Percentiles rank a stretch among this genome's conserved stretches.
These are phyloP conservation scores for Pelochelys cantorii DNA, from an alignment of 2,797 vertebrate species.

Conservation along the genomic window DNA sequence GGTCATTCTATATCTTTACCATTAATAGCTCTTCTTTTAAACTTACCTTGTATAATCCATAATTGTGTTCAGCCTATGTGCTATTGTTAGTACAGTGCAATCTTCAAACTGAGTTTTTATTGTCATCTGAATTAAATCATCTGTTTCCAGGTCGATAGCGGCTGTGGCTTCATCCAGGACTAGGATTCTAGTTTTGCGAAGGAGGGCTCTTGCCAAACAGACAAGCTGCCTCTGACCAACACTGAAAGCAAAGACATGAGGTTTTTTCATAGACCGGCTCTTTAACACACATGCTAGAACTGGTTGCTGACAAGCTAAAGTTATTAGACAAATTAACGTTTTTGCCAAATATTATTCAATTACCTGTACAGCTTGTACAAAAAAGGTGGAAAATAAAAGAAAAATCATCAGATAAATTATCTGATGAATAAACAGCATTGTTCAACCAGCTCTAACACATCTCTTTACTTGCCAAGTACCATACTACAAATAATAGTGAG, in stretches of 20 bases:
- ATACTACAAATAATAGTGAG: background rate
- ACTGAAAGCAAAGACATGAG: constrained; percentile 73
- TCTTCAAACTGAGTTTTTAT: constrained; percentile 94
- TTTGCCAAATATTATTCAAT: background rate
- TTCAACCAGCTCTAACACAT: fast-evolving
- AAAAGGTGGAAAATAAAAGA: background rate
- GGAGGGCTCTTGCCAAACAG: constrained; percentile 93
- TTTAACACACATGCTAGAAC: background rate
- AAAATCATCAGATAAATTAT: background rate
- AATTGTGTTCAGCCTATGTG: constrained; percentile 97
- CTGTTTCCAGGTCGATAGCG: constrained; percentile 95
- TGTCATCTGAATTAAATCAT: constrained; percentile 95
- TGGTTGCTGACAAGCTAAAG: fast-evolving
- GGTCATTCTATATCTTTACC: background rate
- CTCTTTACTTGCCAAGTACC: background rate
- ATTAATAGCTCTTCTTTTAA: background rate
- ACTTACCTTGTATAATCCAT: constrained; percentile 96
- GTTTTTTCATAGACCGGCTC: background rate
- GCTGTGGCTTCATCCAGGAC: constrained; percentile 96
- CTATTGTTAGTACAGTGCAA: constrained; percentile 96
- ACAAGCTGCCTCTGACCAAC: constrained; percentile 96
- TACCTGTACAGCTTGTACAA: background rate
- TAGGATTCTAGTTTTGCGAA: constrained; percentile 93
- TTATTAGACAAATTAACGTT: fast-evolving
- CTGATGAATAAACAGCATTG: background rate